phyloP scores from a whole-genome alignment of 2,113 vertebrate species.

The Ciconia maguari region DNA sequence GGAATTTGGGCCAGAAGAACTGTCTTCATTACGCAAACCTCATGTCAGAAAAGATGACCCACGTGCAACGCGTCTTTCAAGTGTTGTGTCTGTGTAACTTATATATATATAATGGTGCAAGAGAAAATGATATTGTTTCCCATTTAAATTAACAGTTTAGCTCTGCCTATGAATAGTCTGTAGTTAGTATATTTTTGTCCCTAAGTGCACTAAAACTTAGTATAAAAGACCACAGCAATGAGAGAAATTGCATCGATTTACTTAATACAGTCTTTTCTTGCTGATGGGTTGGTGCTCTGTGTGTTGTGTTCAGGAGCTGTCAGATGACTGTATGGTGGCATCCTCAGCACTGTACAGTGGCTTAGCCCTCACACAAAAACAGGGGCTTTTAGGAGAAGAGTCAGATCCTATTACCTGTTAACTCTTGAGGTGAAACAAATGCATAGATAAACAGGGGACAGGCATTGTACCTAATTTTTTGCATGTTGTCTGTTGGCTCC shows the following conservation, averaged over 20 bases:
- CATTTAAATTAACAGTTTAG: background rate
- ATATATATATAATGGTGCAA: background rate
- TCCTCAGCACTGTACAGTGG: background rate
- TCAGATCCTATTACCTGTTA: background rate
- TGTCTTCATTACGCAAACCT: background rate
- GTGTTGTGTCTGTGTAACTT: background rate
- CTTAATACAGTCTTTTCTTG: background rate
- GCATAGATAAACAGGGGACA: background rate
- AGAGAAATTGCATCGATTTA: background rate
- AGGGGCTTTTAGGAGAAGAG: background rate
- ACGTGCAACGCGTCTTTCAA: background rate
- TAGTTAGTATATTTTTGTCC: background rate
- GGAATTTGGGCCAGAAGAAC: background rate
- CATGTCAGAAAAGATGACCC: background rate
- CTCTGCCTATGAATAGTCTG: background rate
- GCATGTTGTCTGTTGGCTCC: background rate
- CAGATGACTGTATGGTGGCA: background rate
- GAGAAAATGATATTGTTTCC: background rate
- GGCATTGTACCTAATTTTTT: accelerated
- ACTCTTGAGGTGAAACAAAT: background rate
- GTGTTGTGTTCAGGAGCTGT: background rate
- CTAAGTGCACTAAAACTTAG: background rate
- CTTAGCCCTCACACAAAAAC: accelerated
- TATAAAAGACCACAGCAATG: background rate
- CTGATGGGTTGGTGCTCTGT: background rate